Evolutionary conservation across 2,888 invertebrate species (phyloP), one percentile per base, ranked within the genome.

Genomic region (Chymomyza fuscimana): DNA sequence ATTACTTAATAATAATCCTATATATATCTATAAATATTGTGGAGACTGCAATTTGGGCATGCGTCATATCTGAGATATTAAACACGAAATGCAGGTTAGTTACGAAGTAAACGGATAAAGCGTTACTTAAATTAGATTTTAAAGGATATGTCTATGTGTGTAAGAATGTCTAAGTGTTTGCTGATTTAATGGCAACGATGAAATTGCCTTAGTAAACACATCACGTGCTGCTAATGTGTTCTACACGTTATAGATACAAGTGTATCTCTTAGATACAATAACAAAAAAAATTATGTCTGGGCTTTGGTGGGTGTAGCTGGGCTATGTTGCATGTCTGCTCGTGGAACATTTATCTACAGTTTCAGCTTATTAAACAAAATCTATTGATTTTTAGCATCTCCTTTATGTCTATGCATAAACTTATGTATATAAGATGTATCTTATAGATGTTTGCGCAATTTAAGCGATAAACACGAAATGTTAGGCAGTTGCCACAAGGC

Each of bases 341-440:
- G 65, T 77, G 77, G 72, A 76, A 75, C 68, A 82, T 70, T 79
- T 80, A 77, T 74, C 82, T 76, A 25, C 73, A 82, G 74, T 76
- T 82, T 78, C 73, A 75, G 83, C 80, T 80, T 81, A 81, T 81
- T 82, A 82, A 80, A 80, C 73, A 82, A 78, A 72, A 76, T 80
- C 70, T 75, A 82, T 80, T 76, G 82, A 82, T 82, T 80, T 80
- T 73, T 46, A 54, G 15, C 22, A 40, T 52, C 73, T 22, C 25
- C 25, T 25, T 58, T 29, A 5, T 12, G 19, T 15, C 58, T 12
- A 25, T 1, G 29, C 22, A 58, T 29, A 12, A 46, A 12, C 25
- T 29, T 15, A 58, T 58, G 25, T 29, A 0, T 54, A 10, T 15
- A 9, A 0, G 6, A 5, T 78, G 72, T 78, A 79, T 79, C 73